Evolutionary conservation across 2,888 invertebrate species (phyloP).

Genomic region (Brenthis ino): DNA sequence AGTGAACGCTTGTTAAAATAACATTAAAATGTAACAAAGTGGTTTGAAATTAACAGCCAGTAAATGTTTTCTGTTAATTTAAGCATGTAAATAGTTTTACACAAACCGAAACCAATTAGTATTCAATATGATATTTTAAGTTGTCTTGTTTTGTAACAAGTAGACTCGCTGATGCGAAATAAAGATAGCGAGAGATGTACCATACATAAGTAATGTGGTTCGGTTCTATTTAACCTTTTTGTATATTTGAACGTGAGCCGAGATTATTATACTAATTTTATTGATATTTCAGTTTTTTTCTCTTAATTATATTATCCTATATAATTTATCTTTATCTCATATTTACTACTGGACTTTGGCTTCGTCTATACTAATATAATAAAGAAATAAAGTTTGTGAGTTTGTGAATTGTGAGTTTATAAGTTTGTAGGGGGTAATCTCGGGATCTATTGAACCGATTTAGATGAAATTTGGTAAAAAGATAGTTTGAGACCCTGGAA

Average conservation of each 20-base stretch:
- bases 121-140: slow-evolving; percentile 45
- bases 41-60: not conserved
- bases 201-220: slow-evolving; percentile 52
- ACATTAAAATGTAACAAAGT: not conserved
- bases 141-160: slow-evolving; percentile 44
- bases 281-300: too few species aligned
- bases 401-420: too few species aligned
- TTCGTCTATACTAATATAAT: too few species aligned
- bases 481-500: too few species aligned
- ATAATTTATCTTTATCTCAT: too few species aligned
- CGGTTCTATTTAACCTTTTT: slow-evolving; percentile 46
- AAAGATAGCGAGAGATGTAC: slow-evolving; percentile 41
- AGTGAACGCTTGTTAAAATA: too few species aligned
- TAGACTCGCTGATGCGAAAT: slow-evolving; percentile 52
- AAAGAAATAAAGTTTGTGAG: too few species aligned
- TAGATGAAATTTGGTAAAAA: too few species aligned
- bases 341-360: too few species aligned
- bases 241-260: slow-evolving; percentile 29
- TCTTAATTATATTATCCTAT: too few species aligned
- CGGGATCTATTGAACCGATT: too few species aligned
- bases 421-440: too few species aligned
- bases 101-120: slow-evolving; percentile 46
- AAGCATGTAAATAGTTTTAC: slow-evolving; percentile 6
- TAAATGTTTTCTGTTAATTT: not conserved
- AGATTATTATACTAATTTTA: not conserved